Conservation (phyloP, 2,797 vertebrate genomes). For the Anguilla megastoma region DNA sequence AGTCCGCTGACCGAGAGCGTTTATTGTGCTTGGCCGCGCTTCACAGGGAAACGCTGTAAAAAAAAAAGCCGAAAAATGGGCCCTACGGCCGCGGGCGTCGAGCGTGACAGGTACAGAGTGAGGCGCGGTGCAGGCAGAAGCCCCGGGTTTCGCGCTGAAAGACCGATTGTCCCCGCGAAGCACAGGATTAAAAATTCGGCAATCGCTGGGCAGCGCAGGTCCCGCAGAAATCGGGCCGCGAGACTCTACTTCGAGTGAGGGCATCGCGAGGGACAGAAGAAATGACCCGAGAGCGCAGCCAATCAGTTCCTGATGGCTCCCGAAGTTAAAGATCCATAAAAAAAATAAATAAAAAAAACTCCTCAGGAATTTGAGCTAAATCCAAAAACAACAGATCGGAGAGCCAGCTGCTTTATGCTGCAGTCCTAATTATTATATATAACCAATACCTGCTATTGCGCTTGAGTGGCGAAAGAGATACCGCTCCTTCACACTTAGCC, state of each 20-base stretch:
- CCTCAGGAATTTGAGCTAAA: background rate
- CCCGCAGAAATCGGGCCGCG: background rate
- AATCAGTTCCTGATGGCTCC: background rate
- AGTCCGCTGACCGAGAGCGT: background rate
- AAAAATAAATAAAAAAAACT: background rate
- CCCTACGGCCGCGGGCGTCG: background rate
- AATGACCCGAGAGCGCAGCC: background rate
- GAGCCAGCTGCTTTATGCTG: slow-evolving; percentile 14
- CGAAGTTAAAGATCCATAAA: slow-evolving; percentile 15
- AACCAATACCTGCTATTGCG: background rate
- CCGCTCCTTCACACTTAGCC: background rate
- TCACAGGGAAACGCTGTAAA: slow-evolving; percentile 17
- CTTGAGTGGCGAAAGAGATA: slow-evolving; percentile 12
- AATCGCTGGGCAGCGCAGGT: background rate
- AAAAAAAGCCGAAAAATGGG: slow-evolving; percentile 10
- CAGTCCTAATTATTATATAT: background rate
- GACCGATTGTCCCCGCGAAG: background rate
- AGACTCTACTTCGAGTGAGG: background rate
- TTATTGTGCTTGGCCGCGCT: slow-evolving; percentile 14
- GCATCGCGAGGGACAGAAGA: background rate
- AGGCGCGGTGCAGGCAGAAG: background rate
- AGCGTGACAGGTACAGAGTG: background rate
- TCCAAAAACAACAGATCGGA: background rate
- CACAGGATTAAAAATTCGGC: background rate
- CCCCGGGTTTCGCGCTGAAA: background rate